Conservation (phyloP, 2,797 vertebrate genomes). For the Adelosebastes latens region DNA sequence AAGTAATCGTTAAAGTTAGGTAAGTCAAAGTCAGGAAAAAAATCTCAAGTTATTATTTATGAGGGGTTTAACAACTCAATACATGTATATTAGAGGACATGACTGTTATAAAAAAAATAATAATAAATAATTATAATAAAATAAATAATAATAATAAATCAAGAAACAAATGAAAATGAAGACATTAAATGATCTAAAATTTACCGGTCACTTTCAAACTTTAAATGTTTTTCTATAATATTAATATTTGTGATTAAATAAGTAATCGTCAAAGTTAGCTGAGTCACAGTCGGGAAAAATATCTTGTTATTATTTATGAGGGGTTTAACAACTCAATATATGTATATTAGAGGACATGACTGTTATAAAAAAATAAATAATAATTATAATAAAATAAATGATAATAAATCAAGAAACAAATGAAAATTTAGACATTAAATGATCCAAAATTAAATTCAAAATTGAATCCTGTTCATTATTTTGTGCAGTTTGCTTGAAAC, state of each 20-base stretch:
- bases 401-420: neutral
- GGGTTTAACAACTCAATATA: neutral
- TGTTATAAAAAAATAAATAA: neutral
- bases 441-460: neutral
- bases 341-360: neutral
- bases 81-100: neutral
- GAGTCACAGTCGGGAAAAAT: no score
- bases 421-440: neutral
- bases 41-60: neutral
- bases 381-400: no score
- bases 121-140: no score
- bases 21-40: no score
- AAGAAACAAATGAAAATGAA: neutral
- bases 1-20: neutral
- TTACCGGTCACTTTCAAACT: neutral
- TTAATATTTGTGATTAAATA: neutral
- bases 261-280: neutral
- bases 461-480: neutral
- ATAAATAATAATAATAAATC: no score
- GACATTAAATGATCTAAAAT: neutral
- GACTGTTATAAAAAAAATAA: neutral
- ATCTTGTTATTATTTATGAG: neutral
- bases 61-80: neutral
- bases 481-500: neutral
- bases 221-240: neutral